phyloP scores from a whole-genome alignment of 2,888 invertebrate species.

The Rhabditophanes sp. region DNA sequence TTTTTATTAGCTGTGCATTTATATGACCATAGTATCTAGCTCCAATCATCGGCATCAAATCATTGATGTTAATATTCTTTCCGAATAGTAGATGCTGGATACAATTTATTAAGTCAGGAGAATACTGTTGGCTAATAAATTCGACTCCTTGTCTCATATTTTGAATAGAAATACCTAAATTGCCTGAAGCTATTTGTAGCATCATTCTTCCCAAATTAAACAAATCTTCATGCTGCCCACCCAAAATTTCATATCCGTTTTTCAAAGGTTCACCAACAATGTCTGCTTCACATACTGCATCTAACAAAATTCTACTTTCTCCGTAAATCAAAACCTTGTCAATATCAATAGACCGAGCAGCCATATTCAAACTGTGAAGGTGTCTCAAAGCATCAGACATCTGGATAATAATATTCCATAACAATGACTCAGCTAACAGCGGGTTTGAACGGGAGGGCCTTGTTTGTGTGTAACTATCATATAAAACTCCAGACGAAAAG shows the following conservation, averaged over 20 bases:
- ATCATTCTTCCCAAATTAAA: constrained; percentile 75
- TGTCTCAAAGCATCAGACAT: constrained; percentile 77
- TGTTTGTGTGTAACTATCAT: too few relatives aligned
- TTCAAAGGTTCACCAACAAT: too few relatives aligned
- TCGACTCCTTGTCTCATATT: too few relatives aligned
- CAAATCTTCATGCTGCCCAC: constrained; percentile 68
- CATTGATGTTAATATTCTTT: too few relatives aligned
- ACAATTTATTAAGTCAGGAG: constrained; percentile 78
- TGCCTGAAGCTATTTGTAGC: constrained; percentile 78
- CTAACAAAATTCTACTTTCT: too few relatives aligned
- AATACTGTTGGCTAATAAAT: constrained; percentile 76
- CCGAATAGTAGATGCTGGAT: constrained; percentile 57
- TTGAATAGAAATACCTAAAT: constrained; percentile 46
- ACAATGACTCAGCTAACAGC: constrained; percentile 51
- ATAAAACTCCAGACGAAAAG: too few relatives aligned
- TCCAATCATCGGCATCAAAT: constrained; percentile 96
- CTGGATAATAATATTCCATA: constrained; percentile 91
- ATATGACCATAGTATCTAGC: constrained; percentile 88
- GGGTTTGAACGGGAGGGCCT: constrained; percentile 8
- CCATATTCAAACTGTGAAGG: constrained; percentile 65
- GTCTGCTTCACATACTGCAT: too few relatives aligned
- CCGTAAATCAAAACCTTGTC: constrained; percentile 64
- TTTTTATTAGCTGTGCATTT: constrained; percentile 69
- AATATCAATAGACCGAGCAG: constrained; percentile 70
- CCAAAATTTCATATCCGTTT: too few relatives aligned